A percentile compares a stretch with the other conserved stretches of the same genome.
Evolutionary conservation across 2,113 vertebrate genomes (phyloP).

Genomic region (Gopherus evgoodei): DNA sequence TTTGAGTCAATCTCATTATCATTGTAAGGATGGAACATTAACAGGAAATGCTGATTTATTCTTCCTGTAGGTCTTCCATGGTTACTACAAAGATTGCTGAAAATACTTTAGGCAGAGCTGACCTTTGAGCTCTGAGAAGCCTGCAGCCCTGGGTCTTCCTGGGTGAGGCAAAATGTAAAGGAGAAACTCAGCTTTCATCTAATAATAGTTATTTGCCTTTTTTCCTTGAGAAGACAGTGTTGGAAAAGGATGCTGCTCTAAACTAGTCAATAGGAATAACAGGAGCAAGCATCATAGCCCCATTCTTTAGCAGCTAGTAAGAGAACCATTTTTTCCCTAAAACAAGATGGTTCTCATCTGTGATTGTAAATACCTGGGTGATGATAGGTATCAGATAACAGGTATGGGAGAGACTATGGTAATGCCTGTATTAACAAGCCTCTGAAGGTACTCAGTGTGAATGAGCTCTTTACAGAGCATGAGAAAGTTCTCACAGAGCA

Average conservation of each 20-base stretch:
- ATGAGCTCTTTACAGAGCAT: not conserved
- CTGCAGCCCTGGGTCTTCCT: not conserved
- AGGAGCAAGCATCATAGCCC: not conserved
- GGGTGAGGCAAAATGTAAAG: not conserved
- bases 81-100: not conserved
- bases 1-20: not conserved
- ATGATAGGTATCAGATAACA: not conserved
- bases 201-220: not conserved
- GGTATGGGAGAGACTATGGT: not conserved
- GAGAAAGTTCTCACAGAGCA: not conserved
- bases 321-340: not conserved
- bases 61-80: not conserved
- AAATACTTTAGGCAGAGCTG: not conserved
- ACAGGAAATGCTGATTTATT: not conserved
- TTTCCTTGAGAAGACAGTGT: not conserved
- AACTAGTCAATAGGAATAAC: not conserved
- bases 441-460: not conserved
- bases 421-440: not conserved
- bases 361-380: not conserved
- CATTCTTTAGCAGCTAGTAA: not conserved
- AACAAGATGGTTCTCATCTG: not conserved
- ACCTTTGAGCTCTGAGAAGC: not conserved
- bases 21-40: not conserved
- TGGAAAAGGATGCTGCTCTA: not conserved
- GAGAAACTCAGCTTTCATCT: not conserved